Base-by-base conservation (phyloP, 2,888 invertebrate genomes). In the Hirtodrosophila duncani region DNA sequence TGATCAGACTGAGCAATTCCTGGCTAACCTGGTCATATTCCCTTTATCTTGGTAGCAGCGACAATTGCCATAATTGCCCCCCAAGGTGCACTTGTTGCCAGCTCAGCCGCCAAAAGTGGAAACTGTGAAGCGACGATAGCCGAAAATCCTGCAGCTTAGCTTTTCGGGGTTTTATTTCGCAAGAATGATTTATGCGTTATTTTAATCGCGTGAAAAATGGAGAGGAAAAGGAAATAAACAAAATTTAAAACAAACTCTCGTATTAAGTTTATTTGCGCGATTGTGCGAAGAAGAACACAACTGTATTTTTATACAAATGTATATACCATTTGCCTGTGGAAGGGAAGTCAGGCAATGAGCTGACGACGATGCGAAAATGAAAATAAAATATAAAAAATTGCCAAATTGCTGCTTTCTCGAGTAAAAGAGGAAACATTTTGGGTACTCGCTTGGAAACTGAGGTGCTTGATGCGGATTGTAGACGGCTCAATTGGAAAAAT, bases 1-100 rank as follows among this genome's bases (percentile, higher is more conserved):
- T 58, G 60, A n/a, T n/a, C n/a, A n/a, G n/a, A n/a, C n/a, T n/a
- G n/a, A n/a, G n/a, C n/a, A n/a, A 60, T 30, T 27, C 38, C 42
- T 42, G 38, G n/a, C n/a, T n/a, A n/a, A 53, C 30, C 71, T 55
- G 41, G n/a, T n/a, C n/a, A n/a, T n/a, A n/a, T n/a, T n/a, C n/a
- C n/a, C n/a, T n/a, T n/a, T 59, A 52, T 58, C 33, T 42, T 24
- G 20, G 41, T 26, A 33, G 45, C 51, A 48, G 26, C 49, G 62
- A 65, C 69, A 65, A 68, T 69, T 64, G 59, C 41, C 59, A 63
- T n/a, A n/a, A n/a, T n/a, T n/a, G n/a, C n/a, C 68, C 69, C 69
- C 69, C 50, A 53, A 68, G 74, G 69, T 58, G 58, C n/a, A n/a
- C n/a, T n/a, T n/a, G n/a, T n/a, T n/a, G n/a, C n/a, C n/a, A n/a